Percentiles rank a stretch among this genome's conserved stretches.
phyloP scores from a whole-genome alignment of 2,113 vertebrate species.

The Pelecanoides urinatrix region DNA sequence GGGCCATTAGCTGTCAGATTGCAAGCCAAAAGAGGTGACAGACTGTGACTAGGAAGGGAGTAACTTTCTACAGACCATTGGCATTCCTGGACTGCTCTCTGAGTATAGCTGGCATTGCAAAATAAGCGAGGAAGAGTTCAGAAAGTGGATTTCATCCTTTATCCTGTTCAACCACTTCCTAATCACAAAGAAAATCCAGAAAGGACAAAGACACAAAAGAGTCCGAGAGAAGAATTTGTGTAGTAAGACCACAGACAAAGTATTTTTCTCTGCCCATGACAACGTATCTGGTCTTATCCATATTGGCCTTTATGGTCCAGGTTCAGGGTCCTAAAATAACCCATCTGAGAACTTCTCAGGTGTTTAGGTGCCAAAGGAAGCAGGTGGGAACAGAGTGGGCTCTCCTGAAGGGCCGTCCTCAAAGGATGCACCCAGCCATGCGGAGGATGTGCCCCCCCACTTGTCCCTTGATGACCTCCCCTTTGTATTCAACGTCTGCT shows the following conservation, averaged over 20 bases:
- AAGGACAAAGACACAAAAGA: neutral
- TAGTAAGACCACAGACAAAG: neutral
- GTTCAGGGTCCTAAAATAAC: neutral
- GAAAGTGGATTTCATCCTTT: neutral
- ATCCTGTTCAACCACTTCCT: neutral
- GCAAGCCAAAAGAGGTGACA: neutral
- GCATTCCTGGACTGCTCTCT: rapidly evolving
- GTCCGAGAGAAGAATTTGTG: neutral
- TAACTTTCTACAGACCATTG: neutral
- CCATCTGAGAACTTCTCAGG: neutral
- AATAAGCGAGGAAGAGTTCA: neutral
- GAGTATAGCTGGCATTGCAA: neutral
- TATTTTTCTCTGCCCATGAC: rapidly evolving
- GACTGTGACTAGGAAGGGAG: neutral
- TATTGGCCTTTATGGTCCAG: neutral
- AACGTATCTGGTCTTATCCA: rapidly evolving
- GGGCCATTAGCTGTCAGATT: neutral
- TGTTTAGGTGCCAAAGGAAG: neutral
- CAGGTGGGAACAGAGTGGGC: neutral
- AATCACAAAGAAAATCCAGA: neutral
- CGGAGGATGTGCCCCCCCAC: neutral
- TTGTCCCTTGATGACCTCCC: neutral
- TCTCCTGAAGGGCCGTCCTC: neutral
- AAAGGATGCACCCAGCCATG: neutral
- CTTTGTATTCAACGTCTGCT: neutral